phyloP scores from a whole-genome alignment of 1,140 invertebrate species.

The Nomia melanderi region DNA sequence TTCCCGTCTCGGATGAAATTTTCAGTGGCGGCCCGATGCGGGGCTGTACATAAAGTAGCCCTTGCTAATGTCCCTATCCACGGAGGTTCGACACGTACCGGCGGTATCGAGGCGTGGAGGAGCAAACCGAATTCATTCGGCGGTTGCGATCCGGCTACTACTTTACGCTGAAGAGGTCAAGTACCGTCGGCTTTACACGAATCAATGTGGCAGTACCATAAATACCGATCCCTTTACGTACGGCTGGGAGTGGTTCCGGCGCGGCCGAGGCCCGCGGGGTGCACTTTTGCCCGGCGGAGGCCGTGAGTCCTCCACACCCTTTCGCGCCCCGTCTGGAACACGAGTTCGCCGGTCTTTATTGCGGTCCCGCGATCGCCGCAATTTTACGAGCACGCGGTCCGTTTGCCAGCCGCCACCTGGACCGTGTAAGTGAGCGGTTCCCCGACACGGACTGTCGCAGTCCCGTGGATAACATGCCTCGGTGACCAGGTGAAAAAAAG shows the following conservation, averaged over 20 bases:
- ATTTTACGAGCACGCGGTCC: conserved; percentile 60
- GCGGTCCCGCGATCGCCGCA: conserved; percentile 63
- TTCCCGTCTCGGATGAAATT: conserved; percentile 28
- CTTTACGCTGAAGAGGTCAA: conserved; percentile 57
- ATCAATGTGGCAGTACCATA: conserved; percentile 67
- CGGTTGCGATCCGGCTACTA: conserved; percentile 52
- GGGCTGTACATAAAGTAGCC: conserved; percentile 47
- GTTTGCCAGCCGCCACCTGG: conserved; percentile 41
- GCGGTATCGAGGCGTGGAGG: conserved; percentile 7
- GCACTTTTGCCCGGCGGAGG: conserved; percentile 27
- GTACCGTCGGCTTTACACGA: conserved; percentile 66
- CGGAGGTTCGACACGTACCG: conserved; percentile 25
- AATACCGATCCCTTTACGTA: conserved; percentile 67
- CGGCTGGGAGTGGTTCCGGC: conserved; percentile 30
- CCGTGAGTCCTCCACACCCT: background rate
- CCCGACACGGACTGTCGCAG: too few species aligned
- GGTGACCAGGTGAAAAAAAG: too few species aligned
- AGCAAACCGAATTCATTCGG: conserved; percentile 57
- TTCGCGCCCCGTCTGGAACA: conserved; percentile 12
- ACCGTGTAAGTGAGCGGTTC: conserved; percentile 12
- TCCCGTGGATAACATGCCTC: background rate
- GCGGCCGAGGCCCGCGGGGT: conserved; percentile 52
- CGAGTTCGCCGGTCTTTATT: conserved; percentile 60
- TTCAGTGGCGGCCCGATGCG: conserved; percentile 15
- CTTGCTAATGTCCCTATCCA: conserved; percentile 42